Conservation (phyloP, 2,888 invertebrate genomes). For the Pristionchus exspectatus region DNA sequence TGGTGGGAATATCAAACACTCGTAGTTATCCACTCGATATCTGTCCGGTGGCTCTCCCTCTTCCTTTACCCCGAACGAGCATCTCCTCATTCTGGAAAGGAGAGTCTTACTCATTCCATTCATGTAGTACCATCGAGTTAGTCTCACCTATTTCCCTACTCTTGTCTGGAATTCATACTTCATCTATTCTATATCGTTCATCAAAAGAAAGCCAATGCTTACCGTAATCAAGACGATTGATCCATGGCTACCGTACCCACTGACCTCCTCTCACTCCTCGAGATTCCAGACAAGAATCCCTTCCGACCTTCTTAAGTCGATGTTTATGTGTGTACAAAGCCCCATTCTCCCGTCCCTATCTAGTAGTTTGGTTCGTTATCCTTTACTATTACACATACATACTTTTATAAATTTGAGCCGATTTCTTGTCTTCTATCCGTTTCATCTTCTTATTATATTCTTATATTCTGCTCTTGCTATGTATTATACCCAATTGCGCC, state of each 20-base stretch:
- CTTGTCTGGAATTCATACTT: conserved; percentile 31
- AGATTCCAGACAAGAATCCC: conserved; percentile 36
- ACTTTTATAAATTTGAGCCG: conserved; percentile 31
- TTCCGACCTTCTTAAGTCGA: neutral
- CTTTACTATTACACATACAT: neutral
- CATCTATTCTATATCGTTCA: neutral
- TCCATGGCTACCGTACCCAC: conserved; percentile 47
- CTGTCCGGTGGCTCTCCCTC: neutral
- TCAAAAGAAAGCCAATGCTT: conserved; percentile 26
- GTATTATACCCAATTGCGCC: conserved; percentile 37
- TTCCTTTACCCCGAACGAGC: neutral
- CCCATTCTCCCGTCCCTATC: neutral
- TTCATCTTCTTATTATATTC: conserved; percentile 25
- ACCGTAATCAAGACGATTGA: conserved; percentile 28
- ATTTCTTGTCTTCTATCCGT: conserved; percentile 25
- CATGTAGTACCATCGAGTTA: conserved; percentile 27
- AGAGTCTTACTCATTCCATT: conserved; percentile 10
- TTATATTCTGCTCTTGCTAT: conserved; percentile 27
- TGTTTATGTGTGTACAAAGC: conserved; percentile 36
- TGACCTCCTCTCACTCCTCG: conserved; percentile 11
- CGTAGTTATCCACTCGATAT: neutral
- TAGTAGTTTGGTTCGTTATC: neutral
- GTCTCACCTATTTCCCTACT: neutral
- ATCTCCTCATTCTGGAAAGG: neutral
- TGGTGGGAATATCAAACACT: conserved; percentile 11